Evolutionary conservation across 1,140 invertebrate species (phyloP).

Genomic region (Bemisia tabaci): DNA sequence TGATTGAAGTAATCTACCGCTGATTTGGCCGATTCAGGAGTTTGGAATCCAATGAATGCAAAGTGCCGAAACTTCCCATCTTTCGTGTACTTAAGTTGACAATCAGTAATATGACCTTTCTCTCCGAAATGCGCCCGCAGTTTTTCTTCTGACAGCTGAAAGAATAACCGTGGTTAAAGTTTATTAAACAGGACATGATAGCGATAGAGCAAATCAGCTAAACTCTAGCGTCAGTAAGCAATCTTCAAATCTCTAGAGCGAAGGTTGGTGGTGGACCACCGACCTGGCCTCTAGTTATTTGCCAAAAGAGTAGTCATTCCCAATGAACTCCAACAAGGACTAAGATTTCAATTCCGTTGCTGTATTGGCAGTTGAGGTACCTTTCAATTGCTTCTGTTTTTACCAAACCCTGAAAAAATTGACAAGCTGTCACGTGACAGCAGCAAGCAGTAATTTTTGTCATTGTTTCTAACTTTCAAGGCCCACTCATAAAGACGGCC

Average conservation of each 20-base stretch:
- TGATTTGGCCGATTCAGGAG: constrained; percentile 54
- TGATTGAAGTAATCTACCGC: constrained; percentile 71
- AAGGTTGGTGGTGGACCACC: too few species aligned
- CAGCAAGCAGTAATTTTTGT: too few species aligned
- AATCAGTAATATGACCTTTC: constrained; percentile 77
- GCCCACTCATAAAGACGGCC: too few species aligned
- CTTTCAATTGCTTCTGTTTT: too few species aligned
- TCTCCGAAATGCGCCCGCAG: constrained; percentile 58
- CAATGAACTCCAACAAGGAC: not conserved
- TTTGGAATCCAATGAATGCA: constrained; percentile 80
- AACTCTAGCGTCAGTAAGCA: not conserved
- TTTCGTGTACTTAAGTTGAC: constrained; percentile 79
- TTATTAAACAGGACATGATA: not conserved
- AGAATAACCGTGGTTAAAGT: constrained; percentile 18
- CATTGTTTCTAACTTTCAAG: too few species aligned
- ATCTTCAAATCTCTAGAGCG: too few species aligned
- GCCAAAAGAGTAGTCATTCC: not conserved
- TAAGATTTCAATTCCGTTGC: not conserved
- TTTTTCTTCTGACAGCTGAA: constrained; percentile 62
- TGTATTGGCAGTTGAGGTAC: too few species aligned
- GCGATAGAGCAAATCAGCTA: not conserved
- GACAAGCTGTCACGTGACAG: too few species aligned
- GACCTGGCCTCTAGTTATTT: not conserved
- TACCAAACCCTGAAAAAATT: too few species aligned
- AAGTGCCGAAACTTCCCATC: constrained; percentile 85